Evolutionary conservation across 2,113 vertebrate genomes (phyloP).

Genomic region (Bos taurus): DNA sequence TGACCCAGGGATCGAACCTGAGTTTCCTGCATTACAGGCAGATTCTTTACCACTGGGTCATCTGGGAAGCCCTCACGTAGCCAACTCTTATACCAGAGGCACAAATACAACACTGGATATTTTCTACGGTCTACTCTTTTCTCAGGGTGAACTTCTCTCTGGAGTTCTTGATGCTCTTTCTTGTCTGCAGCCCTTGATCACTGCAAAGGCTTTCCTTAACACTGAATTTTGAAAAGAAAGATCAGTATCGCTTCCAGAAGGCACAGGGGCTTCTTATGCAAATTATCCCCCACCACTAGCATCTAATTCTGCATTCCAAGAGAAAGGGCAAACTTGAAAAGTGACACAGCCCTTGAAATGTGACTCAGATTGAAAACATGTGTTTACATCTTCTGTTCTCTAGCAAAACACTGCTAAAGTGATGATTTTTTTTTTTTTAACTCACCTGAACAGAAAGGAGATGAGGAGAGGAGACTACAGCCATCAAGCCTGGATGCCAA

Average conservation of each 20-base stretch:
- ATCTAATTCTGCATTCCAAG: constrained; percentile 7
- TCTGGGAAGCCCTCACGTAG: not conserved
- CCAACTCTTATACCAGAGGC: not conserved
- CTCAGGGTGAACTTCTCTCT: constrained; percentile 10
- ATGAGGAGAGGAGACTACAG: not conserved
- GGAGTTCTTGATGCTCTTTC: not conserved
- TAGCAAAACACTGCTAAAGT: constrained; percentile 9
- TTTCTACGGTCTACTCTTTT: not conserved
- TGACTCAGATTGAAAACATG: constrained; percentile 11
- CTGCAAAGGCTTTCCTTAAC: constrained; percentile 36
- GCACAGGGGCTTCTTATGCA: constrained; percentile 42
- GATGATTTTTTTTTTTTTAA: not conserved
- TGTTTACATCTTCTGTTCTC: constrained; percentile 39
- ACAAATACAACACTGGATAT: too few relatives aligned
- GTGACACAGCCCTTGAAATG: constrained; percentile 16
- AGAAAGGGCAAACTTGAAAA: constrained; percentile 30
- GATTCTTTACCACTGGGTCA: not conserved
- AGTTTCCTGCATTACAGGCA: not conserved
- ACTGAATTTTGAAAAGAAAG: constrained; percentile 40
- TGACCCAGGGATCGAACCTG: not conserved
- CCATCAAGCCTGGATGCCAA: not conserved
- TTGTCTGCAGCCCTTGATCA: not conserved
- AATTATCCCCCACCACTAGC: not conserved
- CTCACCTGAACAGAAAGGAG: not conserved
- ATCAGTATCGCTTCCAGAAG: not conserved